Percentiles rank a stretch among this genome's conserved stretches.
phyloP scores from a whole-genome alignment of 2,888 invertebrate species.

The Sminthurides aquaticus region DNA sequence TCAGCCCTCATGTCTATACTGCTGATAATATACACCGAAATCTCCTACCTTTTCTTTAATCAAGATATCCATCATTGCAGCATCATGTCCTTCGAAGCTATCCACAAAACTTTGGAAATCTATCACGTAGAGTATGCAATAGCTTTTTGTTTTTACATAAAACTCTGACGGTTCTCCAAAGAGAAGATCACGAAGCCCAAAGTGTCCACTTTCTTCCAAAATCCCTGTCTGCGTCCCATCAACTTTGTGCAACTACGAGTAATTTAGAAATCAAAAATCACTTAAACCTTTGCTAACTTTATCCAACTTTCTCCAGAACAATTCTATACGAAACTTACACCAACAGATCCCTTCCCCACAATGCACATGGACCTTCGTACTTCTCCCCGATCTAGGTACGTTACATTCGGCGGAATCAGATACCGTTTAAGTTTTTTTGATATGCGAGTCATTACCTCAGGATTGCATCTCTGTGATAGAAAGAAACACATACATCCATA shows the following conservation, averaged over 20 bases:
- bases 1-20: background rate
- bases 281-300: background rate
- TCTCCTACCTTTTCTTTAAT: conserved; percentile 11
- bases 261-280: background rate
- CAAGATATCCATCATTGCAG: conserved; percentile 20
- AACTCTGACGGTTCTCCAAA: conserved; percentile 25
- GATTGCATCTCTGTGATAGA: conserved; percentile 30
- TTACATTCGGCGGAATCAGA: conserved; percentile 20
- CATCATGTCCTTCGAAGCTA: conserved; percentile 26
- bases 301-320: background rate
- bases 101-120: conserved; percentile 19
- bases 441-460: conserved; percentile 26
- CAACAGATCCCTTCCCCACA: conserved; percentile 18
- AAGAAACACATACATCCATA: too few relatives aligned
- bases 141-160: conserved; percentile 24
- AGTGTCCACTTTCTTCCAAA: conserved; percentile 24
- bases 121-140: conserved; percentile 22
- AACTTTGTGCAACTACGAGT: background rate
- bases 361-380: conserved; percentile 22
- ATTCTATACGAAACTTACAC: conserved; percentile 9
- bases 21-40: background rate
- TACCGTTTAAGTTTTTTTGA: conserved; percentile 22
- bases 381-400: conserved; percentile 23
- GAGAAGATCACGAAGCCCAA: conserved; percentile 24
- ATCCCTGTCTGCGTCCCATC: conserved; percentile 6